Evolutionary conservation across 2,888 invertebrate genomes (phyloP).

Genomic region (Hemicrepidius hirtus): DNA sequence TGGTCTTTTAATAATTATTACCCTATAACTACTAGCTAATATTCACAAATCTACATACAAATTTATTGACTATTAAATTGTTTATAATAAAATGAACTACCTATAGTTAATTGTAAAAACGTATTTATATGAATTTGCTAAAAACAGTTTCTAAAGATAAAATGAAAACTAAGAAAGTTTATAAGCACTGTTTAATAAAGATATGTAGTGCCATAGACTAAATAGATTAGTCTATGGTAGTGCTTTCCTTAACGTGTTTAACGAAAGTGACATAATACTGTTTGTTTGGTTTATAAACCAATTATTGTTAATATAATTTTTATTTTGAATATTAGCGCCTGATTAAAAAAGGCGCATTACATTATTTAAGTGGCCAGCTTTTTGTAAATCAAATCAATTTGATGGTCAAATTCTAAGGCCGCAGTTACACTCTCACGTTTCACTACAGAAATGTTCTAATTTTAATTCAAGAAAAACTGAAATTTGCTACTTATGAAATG

Average conservation of each 20-base stretch:
- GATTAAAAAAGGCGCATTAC: constrained; percentile 11
- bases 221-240: no score
- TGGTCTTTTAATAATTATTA: constrained; percentile 49
- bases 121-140: constrained; percentile 21
- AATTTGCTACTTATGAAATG: background rate
- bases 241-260: constrained; percentile 15
- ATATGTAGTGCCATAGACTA: constrained; percentile 51
- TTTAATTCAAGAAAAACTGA: constrained; percentile 2
- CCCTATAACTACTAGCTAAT: constrained; percentile 43
- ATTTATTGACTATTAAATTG: constrained; percentile 50
- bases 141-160: constrained; percentile 10
- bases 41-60: constrained; percentile 45
- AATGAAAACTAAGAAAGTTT: constrained; percentile 20
- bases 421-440: background rate
- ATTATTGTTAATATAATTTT: constrained; percentile 15
- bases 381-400: background rate
- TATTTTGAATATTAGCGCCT: background rate
- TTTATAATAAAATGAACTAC: constrained; percentile 40
- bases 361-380: constrained; percentile 10
- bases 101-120: constrained; percentile 7
- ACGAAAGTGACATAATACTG: constrained; percentile 44
- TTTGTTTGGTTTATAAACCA: constrained; percentile 31
- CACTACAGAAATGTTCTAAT: constrained; percentile 4
- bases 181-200: constrained; percentile 33
- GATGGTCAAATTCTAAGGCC: constrained; percentile 8